Evolutionary conservation across 2,888 invertebrate species (phyloP).

Genomic region (Minunthozetes semirufus): DNA sequence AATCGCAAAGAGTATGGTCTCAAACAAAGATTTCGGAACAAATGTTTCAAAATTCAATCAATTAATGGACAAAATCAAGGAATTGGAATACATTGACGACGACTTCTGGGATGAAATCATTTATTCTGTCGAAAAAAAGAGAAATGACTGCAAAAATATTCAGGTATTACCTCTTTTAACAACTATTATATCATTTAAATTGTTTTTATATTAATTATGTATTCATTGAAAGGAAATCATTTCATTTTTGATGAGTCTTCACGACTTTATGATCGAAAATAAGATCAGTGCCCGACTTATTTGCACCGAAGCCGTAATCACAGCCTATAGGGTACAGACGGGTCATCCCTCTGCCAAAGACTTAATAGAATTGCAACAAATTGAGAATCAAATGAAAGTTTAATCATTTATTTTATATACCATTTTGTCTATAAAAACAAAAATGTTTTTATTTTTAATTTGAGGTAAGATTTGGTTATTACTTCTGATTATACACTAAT

Average conservation of each 20-base stretch:
- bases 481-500: no score
- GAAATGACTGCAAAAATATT: neutral
- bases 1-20: neutral
- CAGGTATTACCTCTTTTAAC: neutral
- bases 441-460: no score
- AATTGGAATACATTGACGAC: constrained; percentile 2
- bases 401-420: no score
- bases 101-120: constrained; percentile 14
- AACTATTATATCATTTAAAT: neutral
- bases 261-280: neutral
- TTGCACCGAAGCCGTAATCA: neutral
- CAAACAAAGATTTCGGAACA: neutral
- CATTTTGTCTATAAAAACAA: no score
- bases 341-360: neutral
- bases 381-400: no score
- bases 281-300: neutral
- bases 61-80: constrained; percentile 1
- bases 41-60: neutral
- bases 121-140: neutral
- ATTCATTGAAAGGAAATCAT: constrained; percentile 4
- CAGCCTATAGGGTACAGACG: neutral
- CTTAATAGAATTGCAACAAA: neutral
- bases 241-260: constrained; percentile 2
- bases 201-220: no score
- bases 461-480: no score